A percentile compares a stretch with the other conserved stretches of the same genome.
phyloP scores from a whole-genome alignment of 2,113 vertebrate genomes.

The Lamprologus ornatipinnis region DNA sequence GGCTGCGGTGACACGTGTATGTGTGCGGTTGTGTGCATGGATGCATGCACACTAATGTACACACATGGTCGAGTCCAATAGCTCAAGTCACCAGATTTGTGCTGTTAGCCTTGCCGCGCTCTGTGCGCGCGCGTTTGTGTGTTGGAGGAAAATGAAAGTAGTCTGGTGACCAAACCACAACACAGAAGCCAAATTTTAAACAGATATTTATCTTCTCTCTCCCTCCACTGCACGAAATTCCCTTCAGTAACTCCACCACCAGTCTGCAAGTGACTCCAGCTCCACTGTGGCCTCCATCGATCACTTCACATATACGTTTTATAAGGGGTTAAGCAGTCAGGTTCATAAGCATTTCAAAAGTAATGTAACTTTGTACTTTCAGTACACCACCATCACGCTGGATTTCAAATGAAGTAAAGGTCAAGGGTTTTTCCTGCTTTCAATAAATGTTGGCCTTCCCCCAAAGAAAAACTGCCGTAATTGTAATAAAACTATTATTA shows the following conservation, averaged over 20 bases:
- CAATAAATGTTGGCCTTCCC: background rate
- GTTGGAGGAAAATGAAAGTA: constrained; percentile 59
- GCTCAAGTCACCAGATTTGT: constrained; percentile 21
- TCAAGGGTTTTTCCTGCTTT: background rate
- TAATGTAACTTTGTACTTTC: background rate
- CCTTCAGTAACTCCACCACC: background rate
- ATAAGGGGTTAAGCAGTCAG: background rate
- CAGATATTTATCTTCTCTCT: constrained; percentile 21
- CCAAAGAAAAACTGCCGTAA: background rate
- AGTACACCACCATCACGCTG: background rate
- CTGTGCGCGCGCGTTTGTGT: background rate
- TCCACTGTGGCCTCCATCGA: background rate
- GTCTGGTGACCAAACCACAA: constrained; percentile 55
- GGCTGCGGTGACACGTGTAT: constrained; percentile 40
- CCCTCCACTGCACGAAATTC: background rate
- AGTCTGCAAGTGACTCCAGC: background rate
- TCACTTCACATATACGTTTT: background rate
- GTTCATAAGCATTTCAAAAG: background rate
- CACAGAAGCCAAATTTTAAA: constrained; percentile 51
- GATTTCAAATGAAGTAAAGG: background rate
- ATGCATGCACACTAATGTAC: background rate
- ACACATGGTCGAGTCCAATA: constrained; percentile 1
- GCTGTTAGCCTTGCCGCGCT: background rate
- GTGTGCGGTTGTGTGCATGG: background rate
- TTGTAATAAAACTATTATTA: background rate